Evolutionary conservation across 2,888 invertebrate genomes (phyloP).

Genomic region (Amblyjoppa proteus): DNA sequence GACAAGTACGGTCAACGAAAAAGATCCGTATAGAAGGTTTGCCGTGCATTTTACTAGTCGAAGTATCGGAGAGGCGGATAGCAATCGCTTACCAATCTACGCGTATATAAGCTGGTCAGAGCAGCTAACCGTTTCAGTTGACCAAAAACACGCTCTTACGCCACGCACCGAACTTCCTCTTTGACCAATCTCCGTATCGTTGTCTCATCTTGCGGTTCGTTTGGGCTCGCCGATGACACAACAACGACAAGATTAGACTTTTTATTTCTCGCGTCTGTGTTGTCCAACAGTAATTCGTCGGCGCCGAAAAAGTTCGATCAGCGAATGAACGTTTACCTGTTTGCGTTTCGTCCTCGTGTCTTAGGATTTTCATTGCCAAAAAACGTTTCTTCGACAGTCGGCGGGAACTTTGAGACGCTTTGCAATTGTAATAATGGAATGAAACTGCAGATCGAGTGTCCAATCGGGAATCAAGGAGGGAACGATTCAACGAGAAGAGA

Average conservation of each 20-base stretch:
- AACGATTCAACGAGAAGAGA: neutral
- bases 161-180: constrained; percentile 24
- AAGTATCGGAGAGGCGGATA: constrained; percentile 40
- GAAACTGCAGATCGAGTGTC: constrained; percentile 24
- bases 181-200: neutral
- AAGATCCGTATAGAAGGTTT: constrained; percentile 8
- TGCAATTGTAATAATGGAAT: constrained; percentile 3
- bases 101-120: constrained; percentile 57
- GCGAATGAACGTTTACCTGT: neutral
- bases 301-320: neutral
- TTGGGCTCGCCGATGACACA: neutral
- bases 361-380: neutral
- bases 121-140: constrained; percentile 62
- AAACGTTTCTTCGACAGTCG: too few species aligned
- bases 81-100: constrained; percentile 50
- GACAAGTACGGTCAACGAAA: neutral
- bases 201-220: neutral
- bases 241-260: neutral
- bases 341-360: neutral
- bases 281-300: too few species aligned
- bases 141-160: constrained; percentile 50
- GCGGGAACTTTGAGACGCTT: neutral
- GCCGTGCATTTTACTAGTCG: constrained; percentile 44
- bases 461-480: constrained; percentile 15
- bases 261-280: too few species aligned